phyloP scores from a whole-genome alignment of 2,888 invertebrate species.

The Synanthedon tipuliformis region DNA sequence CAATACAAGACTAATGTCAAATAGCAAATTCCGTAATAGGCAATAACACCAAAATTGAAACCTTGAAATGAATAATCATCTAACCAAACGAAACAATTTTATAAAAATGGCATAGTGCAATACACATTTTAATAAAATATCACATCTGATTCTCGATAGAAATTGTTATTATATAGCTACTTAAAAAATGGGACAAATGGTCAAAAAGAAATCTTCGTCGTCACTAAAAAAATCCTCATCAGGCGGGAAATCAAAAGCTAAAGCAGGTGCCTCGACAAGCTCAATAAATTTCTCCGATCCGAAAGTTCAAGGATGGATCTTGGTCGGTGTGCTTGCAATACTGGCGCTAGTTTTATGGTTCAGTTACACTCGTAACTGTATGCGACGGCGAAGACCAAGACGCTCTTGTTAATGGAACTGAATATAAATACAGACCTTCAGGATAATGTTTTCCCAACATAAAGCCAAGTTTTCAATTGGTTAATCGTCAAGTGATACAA shows the following conservation, averaged over 20 bases:
- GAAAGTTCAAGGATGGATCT: constrained; percentile 26
- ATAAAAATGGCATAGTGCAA: no score
- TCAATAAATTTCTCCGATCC: constrained; percentile 17
- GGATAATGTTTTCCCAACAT: no score
- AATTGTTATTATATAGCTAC: no score
- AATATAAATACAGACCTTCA: no score
- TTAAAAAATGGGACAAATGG: constrained; percentile 24
- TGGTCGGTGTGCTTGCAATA: constrained; percentile 26
- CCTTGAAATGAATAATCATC: background rate
- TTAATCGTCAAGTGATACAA: no score
- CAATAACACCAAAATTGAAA: no score
- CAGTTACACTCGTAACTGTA: constrained; percentile 28
- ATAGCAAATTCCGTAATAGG: no score
- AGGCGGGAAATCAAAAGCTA: background rate
- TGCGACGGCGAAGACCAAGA: constrained; percentile 21
- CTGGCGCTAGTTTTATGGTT: constrained; percentile 31
- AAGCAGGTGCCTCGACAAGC: background rate
- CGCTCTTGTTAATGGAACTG: constrained; percentile 13
- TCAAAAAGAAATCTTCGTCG: constrained; percentile 16
- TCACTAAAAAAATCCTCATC: constrained; percentile 13
- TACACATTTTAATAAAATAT: no score
- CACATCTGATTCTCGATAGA: no score
- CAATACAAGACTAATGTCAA: no score
- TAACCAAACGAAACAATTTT: no score
- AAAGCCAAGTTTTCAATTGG: no score